These are phyloP conservation scores for Campylomormyrus tamandua DNA, from an alignment of 2,113 vertebrate genomes.

Conservation along the genomic window DNA sequence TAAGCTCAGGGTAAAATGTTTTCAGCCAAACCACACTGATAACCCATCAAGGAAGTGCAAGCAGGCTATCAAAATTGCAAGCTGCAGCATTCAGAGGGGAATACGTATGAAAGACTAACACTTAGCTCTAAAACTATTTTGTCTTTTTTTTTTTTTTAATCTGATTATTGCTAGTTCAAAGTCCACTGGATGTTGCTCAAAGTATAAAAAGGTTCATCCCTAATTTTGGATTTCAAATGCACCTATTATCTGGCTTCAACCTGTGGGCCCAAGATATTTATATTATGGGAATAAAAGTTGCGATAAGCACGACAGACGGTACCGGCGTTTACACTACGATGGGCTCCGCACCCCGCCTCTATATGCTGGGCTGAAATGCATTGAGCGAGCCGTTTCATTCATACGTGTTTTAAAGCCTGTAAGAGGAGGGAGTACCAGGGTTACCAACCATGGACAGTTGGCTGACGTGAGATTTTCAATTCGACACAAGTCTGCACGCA, in stretches of 20 bases:
- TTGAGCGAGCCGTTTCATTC: background rate
- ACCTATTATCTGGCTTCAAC: background rate
- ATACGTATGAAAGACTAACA: background rate
- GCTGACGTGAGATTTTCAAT: no score
- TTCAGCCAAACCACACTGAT: background rate
- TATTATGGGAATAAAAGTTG: background rate
- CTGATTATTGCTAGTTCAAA: background rate
- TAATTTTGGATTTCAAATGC: background rate
- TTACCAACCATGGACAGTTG: no score
- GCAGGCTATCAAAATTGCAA: no score
- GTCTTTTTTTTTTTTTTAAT: no score
- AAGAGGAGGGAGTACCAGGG: background rate
- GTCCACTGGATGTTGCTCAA: background rate
- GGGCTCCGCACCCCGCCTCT: background rate
- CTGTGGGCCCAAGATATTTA: background rate
- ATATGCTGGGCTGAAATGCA: background rate
- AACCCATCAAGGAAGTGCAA: no score
- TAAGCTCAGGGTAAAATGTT: background rate
- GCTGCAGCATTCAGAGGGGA: background rate
- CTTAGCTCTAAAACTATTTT: background rate
- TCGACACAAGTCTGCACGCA: no score
- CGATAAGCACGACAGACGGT: background rate
- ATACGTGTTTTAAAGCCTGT: background rate
- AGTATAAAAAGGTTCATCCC: background rate
- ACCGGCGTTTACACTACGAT: background rate